Percentiles rank a stretch among this genome's conserved stretches.
Evolutionary conservation across 2,888 invertebrate genomes (phyloP).

Genomic region (Trichopria drosophilae): DNA sequence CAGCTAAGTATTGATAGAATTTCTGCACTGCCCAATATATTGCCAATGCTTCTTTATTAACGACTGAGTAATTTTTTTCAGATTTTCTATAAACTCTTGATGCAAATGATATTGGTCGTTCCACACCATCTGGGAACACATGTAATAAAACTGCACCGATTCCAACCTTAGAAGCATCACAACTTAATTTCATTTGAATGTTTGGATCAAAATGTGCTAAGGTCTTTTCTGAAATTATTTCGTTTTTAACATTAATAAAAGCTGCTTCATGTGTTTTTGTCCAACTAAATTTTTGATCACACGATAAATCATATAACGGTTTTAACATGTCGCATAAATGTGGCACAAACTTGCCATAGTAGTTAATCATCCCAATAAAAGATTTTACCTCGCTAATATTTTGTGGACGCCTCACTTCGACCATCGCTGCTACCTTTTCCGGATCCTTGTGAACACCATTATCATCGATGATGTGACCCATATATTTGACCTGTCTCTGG

Average conservation of each 20-base stretch:
- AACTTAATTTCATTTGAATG: background rate
- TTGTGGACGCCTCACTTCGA: slow-evolving; percentile 37
- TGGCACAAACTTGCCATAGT: slow-evolving; percentile 50
- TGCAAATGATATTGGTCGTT: slow-evolving; percentile 42
- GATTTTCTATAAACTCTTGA: slow-evolving; percentile 41
- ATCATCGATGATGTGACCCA: slow-evolving; percentile 46
- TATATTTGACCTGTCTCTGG: slow-evolving; percentile 35
- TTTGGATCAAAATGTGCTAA: slow-evolving; percentile 2
- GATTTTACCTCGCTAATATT: slow-evolving; percentile 39
- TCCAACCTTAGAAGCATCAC: slow-evolving; percentile 30
- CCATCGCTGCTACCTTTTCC: slow-evolving; percentile 45
- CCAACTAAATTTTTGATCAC: slow-evolving; percentile 26
- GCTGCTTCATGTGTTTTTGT: slow-evolving; percentile 37
- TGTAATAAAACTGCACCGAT: slow-evolving; percentile 42
- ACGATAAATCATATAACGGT: slow-evolving; percentile 44
- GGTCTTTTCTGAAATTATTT: no score
- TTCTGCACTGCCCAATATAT: slow-evolving; percentile 46
- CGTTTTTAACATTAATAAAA: slow-evolving; percentile 44
- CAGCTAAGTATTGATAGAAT: slow-evolving; percentile 48
- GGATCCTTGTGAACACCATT: slow-evolving; percentile 45
- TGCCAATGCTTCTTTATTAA: slow-evolving; percentile 47
- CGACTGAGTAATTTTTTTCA: slow-evolving; percentile 46
- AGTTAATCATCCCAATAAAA: slow-evolving; percentile 49
- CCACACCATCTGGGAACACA: slow-evolving; percentile 36
- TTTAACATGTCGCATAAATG: slow-evolving; percentile 39